Conservation (phyloP, 2,113 vertebrate genomes). For the Heloderma charlesbogerti region DNA sequence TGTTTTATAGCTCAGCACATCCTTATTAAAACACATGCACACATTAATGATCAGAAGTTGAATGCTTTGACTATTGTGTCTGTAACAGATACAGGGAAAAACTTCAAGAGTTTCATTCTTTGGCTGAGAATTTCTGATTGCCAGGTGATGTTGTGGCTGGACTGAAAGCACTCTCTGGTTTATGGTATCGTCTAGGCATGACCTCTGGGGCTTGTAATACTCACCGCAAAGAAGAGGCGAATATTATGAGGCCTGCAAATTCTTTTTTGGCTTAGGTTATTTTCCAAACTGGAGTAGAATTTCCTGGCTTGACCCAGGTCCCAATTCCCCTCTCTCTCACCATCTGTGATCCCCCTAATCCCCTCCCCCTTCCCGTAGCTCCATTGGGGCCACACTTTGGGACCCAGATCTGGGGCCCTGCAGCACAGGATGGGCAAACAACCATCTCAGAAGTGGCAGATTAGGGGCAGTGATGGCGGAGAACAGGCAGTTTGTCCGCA, state of each 20-base stretch:
- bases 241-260: background rate
- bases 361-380: too few species aligned
- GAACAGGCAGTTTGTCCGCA: too few species aligned
- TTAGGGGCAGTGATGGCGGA: too few species aligned
- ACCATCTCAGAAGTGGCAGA: too few species aligned
- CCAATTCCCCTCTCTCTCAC: background rate
- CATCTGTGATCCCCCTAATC: background rate
- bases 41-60: conserved; percentile 54
- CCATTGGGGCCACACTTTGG: too few species aligned
- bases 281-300: background rate
- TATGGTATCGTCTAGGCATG: background rate
- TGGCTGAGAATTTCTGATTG: background rate
- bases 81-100: conserved; percentile 24
- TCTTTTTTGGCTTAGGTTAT: background rate
- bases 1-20: conserved; percentile 58
- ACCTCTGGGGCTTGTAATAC: background rate
- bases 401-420: too few species aligned
- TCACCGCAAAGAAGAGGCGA: background rate
- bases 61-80: background rate
- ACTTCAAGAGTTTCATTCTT: conserved; percentile 36
- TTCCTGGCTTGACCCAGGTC: background rate
- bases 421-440: too few species aligned
- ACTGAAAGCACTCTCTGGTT: background rate
- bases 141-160: accelerated
- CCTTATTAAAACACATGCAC: conserved; percentile 47